Percentiles rank a stretch among this genome's conserved stretches.
These are phyloP conservation scores for Conchocele bisecta DNA, from an alignment of 2,888 invertebrate genomes.

Conservation along the genomic window DNA sequence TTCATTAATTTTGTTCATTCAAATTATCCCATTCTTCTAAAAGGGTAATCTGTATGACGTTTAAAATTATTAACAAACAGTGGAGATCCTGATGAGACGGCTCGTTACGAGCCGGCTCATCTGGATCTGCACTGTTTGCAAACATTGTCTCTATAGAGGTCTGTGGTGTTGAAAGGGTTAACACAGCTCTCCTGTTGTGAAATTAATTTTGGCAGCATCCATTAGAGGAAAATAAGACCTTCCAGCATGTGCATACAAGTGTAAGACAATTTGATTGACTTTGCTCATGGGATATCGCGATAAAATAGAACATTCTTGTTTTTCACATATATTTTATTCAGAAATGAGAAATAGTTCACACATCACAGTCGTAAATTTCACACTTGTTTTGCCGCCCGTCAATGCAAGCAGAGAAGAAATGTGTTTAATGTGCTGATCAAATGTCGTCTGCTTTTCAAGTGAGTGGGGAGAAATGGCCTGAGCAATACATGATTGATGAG, in stretches of 20 bases:
- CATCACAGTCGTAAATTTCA: background rate
- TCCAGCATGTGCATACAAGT: background rate
- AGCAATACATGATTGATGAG: conserved; percentile 43
- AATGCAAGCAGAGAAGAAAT: background rate
- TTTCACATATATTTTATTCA: background rate
- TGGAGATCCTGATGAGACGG: too few species aligned
- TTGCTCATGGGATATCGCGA: background rate
- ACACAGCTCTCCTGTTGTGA: too few species aligned
- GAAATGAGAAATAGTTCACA: background rate
- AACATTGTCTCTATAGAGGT: too few species aligned
- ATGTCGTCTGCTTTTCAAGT: conserved; percentile 3
- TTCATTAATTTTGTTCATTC: too few species aligned
- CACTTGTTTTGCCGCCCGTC: background rate
- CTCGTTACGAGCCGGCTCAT: too few species aligned
- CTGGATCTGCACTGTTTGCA: too few species aligned
- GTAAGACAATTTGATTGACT: conserved; percentile 1
- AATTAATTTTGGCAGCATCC: conserved; percentile 5
- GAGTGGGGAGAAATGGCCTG: conserved; percentile 14
- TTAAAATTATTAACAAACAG: too few species aligned
- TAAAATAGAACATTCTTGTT: background rate
- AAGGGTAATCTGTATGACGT: too few species aligned
- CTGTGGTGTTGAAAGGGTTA: too few species aligned
- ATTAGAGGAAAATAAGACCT: background rate
- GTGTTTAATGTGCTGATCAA: too few species aligned
- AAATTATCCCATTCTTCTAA: too few species aligned